A percentile compares a stretch with the other conserved stretches of the same genome.
phyloP scores from a whole-genome alignment of 2,888 invertebrate species.

The Laothoe populi region DNA sequence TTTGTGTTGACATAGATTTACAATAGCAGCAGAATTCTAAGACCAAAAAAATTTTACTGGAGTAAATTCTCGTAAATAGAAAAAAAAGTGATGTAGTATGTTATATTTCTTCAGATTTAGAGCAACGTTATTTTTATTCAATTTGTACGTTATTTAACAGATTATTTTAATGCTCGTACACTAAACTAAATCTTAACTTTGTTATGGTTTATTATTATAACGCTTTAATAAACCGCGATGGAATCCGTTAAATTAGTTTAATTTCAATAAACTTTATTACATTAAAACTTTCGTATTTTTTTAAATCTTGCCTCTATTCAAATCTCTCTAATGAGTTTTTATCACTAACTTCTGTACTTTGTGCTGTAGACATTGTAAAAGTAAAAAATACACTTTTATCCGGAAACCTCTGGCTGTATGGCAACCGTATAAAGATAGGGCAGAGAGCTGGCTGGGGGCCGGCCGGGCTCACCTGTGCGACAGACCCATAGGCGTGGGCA shows the following conservation, averaged over 20 bases:
- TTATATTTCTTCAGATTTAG: no score
- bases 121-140: no score
- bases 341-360: not conserved
- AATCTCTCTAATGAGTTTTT: not conserved
- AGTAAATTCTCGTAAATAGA: not conserved
- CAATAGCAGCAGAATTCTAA: constrained; percentile 23
- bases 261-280: not conserved
- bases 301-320: not conserved
- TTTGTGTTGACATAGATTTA: constrained; percentile 11
- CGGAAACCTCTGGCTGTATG: not conserved
- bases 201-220: no score
- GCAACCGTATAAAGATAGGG: constrained; percentile 64
- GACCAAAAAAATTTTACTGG: not conserved
- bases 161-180: no score
- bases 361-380: not conserved
- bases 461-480: constrained; percentile 79
- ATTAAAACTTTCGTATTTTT: not conserved
- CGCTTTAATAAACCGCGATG: no score
- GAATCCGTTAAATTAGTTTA: no score
- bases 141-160: no score
- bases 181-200: no score
- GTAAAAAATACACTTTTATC: not conserved
- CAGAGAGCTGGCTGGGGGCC: constrained; percentile 67
- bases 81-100: not conserved
- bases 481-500: constrained; percentile 71